Evolutionary conservation across 92 coral and sea anemone genomes (phyloP).

Genomic region (Isaurus tuberculatus): DNA sequence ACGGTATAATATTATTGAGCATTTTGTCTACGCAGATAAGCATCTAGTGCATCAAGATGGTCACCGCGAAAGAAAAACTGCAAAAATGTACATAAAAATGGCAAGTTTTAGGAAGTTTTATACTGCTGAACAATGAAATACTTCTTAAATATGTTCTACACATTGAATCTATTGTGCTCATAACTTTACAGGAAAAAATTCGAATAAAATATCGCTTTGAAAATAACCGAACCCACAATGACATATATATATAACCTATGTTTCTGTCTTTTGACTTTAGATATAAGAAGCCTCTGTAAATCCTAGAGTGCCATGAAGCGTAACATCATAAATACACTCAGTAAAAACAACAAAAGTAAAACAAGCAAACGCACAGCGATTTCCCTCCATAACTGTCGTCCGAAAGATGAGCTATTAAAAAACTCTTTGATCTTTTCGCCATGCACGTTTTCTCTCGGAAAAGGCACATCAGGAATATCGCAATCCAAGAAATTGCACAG

Average conservation of each 20-base stretch:
- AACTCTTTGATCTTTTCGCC: slow-evolving; percentile 31
- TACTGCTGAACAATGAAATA: too few relatives aligned
- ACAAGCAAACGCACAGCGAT: neutral
- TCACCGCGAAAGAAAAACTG: too few relatives aligned
- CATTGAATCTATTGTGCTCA: too few relatives aligned
- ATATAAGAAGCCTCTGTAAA: neutral
- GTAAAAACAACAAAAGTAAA: neutral
- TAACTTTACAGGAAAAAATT: too few relatives aligned
- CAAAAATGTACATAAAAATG: too few relatives aligned
- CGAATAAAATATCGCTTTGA: too few relatives aligned
- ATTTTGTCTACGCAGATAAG: too few relatives aligned
- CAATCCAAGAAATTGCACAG: slow-evolving; percentile 23
- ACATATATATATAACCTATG: neutral
- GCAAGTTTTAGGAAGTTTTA: too few relatives aligned
- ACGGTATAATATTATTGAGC: too few relatives aligned
- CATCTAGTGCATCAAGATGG: too few relatives aligned
- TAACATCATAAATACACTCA: neutral
- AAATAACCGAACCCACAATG: too few relatives aligned
- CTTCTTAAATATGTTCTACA: too few relatives aligned
- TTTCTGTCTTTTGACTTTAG: neutral
- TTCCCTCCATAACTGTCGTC: slow-evolving; percentile 38
- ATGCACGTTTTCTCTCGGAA: slow-evolving; percentile 26
- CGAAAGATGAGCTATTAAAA: slow-evolving; percentile 30
- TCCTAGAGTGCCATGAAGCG: neutral
- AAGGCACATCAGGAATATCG: slow-evolving; percentile 26